phyloP scores from a whole-genome alignment of 2,113 vertebrate species.

The Pitta sordida region DNA sequence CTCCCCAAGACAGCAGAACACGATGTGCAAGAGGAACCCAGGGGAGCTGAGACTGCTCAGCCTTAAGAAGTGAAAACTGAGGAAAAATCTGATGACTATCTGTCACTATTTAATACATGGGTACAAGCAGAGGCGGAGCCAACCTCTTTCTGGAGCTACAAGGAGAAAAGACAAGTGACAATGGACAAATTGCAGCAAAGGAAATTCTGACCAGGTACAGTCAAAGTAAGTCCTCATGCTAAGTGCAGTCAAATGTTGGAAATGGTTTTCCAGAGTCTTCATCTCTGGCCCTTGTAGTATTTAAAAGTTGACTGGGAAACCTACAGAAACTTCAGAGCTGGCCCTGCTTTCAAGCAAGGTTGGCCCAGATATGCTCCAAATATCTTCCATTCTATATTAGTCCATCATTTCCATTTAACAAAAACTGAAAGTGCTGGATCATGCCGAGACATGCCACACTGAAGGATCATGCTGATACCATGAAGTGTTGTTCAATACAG shows the following conservation, averaged over 20 bases:
- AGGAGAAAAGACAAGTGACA: neutral
- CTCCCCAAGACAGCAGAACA: accelerated
- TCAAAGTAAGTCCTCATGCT: neutral
- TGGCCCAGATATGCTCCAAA: neutral
- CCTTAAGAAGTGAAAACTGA: neutral
- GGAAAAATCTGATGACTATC: neutral
- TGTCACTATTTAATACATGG: too few relatives aligned
- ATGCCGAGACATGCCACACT: neutral
- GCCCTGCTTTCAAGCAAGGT: neutral
- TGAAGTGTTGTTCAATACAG: too few relatives aligned
- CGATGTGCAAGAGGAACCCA: neutral
- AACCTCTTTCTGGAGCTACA: neutral
- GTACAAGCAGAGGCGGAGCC: neutral
- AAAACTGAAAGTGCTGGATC: neutral
- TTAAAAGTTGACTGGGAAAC: neutral
- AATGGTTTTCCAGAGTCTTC: neutral
- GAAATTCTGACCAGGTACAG: neutral
- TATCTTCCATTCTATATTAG: neutral
- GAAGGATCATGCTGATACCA: neutral
- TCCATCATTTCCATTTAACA: neutral
- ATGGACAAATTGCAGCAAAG: neutral
- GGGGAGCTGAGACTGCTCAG: neutral
- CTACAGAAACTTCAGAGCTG: neutral
- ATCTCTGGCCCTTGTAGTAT: neutral
- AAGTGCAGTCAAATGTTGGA: neutral